These are phyloP conservation scores for Drosophila anceps DNA, from an alignment of 2,888 invertebrate species.

Conservation along the genomic window DNA sequence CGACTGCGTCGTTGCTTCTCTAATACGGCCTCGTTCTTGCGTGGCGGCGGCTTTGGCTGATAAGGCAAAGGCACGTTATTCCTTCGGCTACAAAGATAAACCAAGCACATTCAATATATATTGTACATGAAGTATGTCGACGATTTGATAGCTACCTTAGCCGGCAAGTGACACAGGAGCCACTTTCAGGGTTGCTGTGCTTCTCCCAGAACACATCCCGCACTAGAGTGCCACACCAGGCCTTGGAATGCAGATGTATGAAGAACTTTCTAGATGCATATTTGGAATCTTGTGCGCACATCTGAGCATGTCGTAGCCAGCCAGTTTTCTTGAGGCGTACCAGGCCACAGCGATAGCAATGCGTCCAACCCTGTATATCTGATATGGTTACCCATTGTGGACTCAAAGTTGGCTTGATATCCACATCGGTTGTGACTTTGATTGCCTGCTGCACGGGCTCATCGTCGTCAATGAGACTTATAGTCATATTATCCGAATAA, in stretches of 20 bases:
- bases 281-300: conserved; percentile 41
- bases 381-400: conserved; percentile 23
- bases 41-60: conserved; percentile 39
- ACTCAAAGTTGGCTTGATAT: conserved; percentile 16
- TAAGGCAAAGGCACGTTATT: conserved; percentile 30
- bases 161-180: conserved; percentile 25
- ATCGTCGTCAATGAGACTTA: not conserved
- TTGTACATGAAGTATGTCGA: not conserved
- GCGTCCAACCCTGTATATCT: conserved; percentile 31
- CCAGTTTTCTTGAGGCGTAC: not conserved
- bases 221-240: conserved; percentile 46
- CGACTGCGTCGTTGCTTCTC: conserved; percentile 7
- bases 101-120: not conserved
- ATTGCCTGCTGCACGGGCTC: not conserved
- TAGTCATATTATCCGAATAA: not conserved
- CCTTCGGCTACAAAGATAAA: conserved; percentile 28
- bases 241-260: conserved; percentile 40
- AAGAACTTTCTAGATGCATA: conserved; percentile 29
- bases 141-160: not conserved
- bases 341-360: conserved; percentile 39
- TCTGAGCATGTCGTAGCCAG: conserved; percentile 46
- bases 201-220: conserved; percentile 34
- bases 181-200: conserved; percentile 28
- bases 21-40: conserved; percentile 22
- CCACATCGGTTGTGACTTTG: not conserved